These are phyloP conservation scores for Arion vulgaris DNA, from an alignment of 1,140 invertebrate species.

Conservation along the genomic window DNA sequence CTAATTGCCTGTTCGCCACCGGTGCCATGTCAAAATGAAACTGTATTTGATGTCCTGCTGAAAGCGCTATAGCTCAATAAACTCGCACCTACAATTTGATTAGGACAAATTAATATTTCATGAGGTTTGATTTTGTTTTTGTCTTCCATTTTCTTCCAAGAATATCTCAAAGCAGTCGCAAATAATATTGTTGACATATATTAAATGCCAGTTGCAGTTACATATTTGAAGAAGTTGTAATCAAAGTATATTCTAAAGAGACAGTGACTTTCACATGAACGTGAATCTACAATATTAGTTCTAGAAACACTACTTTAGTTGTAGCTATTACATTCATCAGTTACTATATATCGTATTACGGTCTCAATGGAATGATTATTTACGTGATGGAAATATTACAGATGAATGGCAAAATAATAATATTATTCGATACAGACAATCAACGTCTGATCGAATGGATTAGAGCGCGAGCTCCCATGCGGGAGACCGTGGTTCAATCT, in stretches of 20 bases:
- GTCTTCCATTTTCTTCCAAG: not conserved
- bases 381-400: too few relatives aligned
- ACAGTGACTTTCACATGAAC: too few relatives aligned
- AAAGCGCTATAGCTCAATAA: constrained; percentile 42
- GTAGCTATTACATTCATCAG: too few relatives aligned
- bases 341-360: too few relatives aligned
- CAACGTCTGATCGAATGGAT: too few relatives aligned
- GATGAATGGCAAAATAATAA: too few relatives aligned
- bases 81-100: constrained; percentile 42
- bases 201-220: not conserved
- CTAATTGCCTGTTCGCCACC: constrained; percentile 42
- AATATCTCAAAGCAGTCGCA: not conserved
- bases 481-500: too few relatives aligned
- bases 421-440: too few relatives aligned
- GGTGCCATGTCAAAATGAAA: constrained; percentile 48
- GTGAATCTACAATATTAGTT: too few relatives aligned
- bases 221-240: not conserved
- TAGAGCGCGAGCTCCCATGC: too few relatives aligned
- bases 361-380: too few relatives aligned
- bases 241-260: not conserved
- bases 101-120: constrained; percentile 46
- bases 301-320: too few relatives aligned
- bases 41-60: constrained; percentile 46
- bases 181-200: not conserved
- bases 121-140: constrained; percentile 10